A percentile compares a stretch with the other conserved stretches of the same genome.
These are phyloP conservation scores for Sitta carolinensis DNA, from an alignment of 2,797 vertebrate genomes.

Conservation along the genomic window DNA sequence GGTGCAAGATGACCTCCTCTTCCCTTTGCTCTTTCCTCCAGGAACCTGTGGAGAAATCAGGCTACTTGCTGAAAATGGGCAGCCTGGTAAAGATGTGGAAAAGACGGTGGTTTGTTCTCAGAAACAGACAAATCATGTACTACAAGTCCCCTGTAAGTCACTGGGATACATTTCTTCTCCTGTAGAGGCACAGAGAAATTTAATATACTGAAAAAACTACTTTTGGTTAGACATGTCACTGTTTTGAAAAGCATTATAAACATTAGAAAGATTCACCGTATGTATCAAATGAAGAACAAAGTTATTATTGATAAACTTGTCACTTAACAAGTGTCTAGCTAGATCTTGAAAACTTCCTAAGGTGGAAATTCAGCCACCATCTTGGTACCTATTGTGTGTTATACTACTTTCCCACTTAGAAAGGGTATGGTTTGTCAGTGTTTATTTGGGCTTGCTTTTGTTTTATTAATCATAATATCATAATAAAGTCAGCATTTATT, in stretches of 20 bases:
- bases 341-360: neutral
- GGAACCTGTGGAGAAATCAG: slow-evolving; percentile 92
- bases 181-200: neutral
- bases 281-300: neutral
- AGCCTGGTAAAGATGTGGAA: slow-evolving; percentile 93
- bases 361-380: neutral
- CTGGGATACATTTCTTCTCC: neutral
- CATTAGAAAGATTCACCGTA: neutral
- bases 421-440: neutral
- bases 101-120: slow-evolving; percentile 94
- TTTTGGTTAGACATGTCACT: neutral
- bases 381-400: neutral
- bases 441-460: neutral
- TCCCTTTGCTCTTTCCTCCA: slow-evolving; percentile 46
- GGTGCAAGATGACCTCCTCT: neutral
- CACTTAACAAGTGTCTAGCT: neutral
- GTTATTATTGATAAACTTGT: neutral
- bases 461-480: neutral
- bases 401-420: neutral
- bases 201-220: neutral
- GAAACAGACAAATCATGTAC: slow-evolving; percentile 92
- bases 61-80: slow-evolving; percentile 96
- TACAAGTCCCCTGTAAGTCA: slow-evolving; percentile 94
- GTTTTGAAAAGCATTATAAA: neutral
- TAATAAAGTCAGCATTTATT: neutral